Evolutionary conservation across 2,888 invertebrate species (phyloP).

Genomic region (Phortica okadai): DNA sequence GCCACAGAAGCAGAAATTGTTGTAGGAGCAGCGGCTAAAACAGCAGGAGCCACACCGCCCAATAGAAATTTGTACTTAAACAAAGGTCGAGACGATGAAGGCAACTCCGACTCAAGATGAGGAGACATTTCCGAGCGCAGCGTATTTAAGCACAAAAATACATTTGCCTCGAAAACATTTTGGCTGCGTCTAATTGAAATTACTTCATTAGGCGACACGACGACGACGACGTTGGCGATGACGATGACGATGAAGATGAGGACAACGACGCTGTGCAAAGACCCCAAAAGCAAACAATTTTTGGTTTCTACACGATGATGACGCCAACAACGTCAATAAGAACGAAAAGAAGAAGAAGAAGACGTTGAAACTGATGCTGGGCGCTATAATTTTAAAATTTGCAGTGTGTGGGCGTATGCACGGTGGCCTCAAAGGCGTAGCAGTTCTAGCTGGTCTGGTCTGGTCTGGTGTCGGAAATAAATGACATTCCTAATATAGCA

Average conservation of each 20-base stretch:
- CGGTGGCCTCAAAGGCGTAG: background rate
- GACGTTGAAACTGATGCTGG: constrained; percentile 9
- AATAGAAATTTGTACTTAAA: constrained; percentile 20
- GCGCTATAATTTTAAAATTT: constrained; percentile 20
- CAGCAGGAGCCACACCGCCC: background rate
- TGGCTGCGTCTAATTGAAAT: constrained; percentile 59
- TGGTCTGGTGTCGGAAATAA: constrained; percentile 2
- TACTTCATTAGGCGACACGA: constrained; percentile 62
- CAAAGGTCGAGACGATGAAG: constrained; percentile 18
- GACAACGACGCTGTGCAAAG: constrained; percentile 2
- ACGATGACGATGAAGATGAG: constrained; percentile 11
- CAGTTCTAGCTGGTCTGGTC: background rate
- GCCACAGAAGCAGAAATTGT: constrained; percentile 1
- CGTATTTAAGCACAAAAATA: constrained; percentile 27
- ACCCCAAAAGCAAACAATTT: constrained; percentile 32
- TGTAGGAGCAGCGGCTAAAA: background rate
- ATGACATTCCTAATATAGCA: constrained; percentile 21
- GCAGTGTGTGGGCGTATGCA: background rate
- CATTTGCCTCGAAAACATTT: constrained; percentile 29
- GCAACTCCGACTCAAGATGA: background rate
- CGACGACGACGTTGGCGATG: constrained; percentile 38
- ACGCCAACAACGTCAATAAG: background rate
- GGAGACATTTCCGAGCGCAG: background rate
- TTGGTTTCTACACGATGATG: constrained; percentile 17
- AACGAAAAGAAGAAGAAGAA: no score